Base-by-base conservation (phyloP, 2,888 invertebrate genomes). In the Stegana nigrithorax region DNA sequence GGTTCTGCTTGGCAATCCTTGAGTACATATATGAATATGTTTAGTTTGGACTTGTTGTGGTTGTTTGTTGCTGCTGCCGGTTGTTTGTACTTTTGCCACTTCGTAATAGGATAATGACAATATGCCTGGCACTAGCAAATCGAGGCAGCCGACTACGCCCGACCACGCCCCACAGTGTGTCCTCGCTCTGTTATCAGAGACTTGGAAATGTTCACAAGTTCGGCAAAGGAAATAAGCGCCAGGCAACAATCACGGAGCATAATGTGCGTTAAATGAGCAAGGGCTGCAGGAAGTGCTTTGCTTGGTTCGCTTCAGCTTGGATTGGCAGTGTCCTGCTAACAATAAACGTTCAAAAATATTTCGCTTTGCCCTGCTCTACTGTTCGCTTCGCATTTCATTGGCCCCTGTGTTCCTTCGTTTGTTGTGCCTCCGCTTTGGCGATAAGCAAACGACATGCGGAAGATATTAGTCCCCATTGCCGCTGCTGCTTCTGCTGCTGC, bases 361-460 rank as follows among this genome's bases (percentile, higher is more conserved):
- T 51, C 29, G 17, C 6, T 39, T n/a, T 51, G 26, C 6, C 7
- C 17, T 44, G 14, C 29, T 51, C 29, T 51, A 29, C 29, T 51
- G 6, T 25, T 26, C 45, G 14, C 10, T 17, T 17, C 19, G 8
- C 3, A 10, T 25, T 25, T 50, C 27, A 1, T 51, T 51, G 5
- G 19, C 23, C 10, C 12, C 12, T 53, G 6, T 29, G 6, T 53
- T 32, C 19, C 8, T 29, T 53, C 17, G 5, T 32, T 17, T 50
- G 23, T 50, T 50, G 50, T 6, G n/a, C 12, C 7, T 50, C 25
- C 1, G 12, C 14, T 55, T 12, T 29, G 36, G 36, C 73, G 81
- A 81, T 81, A 81, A 81, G 80, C 72, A 73, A 81, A 81, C 77
- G 81, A 80, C 81, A 73, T 77, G 73, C 75, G 80, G 76, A 77